These are phyloP conservation scores for Perognathus longimembris DNA, from an alignment of 2,113 vertebrate genomes.

Conservation along the genomic window DNA sequence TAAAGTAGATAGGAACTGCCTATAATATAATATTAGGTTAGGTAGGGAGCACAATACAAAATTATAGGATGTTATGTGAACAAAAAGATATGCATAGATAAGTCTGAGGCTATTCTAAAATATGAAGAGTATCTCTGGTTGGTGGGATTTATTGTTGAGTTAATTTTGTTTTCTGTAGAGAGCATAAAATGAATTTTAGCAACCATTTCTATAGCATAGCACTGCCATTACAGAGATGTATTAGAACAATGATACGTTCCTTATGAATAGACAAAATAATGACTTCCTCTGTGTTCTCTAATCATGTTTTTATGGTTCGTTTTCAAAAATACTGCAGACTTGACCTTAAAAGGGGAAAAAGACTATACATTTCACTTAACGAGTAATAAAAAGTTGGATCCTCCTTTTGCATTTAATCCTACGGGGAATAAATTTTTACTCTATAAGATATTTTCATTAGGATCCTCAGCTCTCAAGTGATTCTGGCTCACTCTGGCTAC, in stretches of 20 bases:
- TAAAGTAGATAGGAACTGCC: not conserved
- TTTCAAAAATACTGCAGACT: slow-evolving; percentile 77
- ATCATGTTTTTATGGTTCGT: slow-evolving; percentile 78
- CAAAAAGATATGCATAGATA: slow-evolving; percentile 33
- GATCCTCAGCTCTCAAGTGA: slow-evolving; percentile 69
- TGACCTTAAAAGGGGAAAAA: slow-evolving; percentile 77
- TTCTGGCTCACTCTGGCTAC: slow-evolving; percentile 72
- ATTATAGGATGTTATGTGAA: not conserved
- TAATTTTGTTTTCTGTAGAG: slow-evolving; percentile 17
- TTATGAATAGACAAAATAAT: slow-evolving; percentile 73
- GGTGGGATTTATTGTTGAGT: slow-evolving; percentile 29
- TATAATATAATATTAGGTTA: not conserved
- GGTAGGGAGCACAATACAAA: not conserved
- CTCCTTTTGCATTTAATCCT: slow-evolving; percentile 81
- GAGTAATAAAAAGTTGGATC: slow-evolving; percentile 76
- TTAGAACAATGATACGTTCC: slow-evolving; percentile 69
- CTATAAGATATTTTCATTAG: slow-evolving; percentile 76
- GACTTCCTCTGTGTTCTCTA: slow-evolving; percentile 75
- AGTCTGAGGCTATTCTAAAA: not conserved
- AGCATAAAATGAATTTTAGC: slow-evolving; percentile 29
- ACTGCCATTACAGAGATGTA: slow-evolving; percentile 60
- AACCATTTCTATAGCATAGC: slow-evolving; percentile 9
- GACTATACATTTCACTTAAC: slow-evolving; percentile 76
- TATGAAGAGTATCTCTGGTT: not conserved
- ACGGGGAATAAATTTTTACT: slow-evolving; percentile 65